Evolutionary conservation across 2,888 invertebrate species (phyloP).

Genomic region (Zaprionus lineosus): DNA sequence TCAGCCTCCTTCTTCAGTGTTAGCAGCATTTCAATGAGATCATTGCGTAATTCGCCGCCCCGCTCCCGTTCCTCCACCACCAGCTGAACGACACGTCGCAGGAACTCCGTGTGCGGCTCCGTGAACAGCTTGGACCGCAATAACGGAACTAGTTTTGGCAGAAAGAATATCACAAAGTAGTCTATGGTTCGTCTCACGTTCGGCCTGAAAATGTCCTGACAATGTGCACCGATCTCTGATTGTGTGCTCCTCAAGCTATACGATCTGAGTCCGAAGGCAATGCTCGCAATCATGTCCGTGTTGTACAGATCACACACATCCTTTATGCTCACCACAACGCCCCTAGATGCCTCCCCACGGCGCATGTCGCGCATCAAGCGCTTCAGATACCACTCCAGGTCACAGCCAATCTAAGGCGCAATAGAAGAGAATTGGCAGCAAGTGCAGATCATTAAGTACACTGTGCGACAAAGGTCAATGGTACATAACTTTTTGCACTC

Average conservation of each 20-base stretch:
- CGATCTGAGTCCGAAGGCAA: conserved; percentile 83
- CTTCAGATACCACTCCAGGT: conserved; percentile 78
- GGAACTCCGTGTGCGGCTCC: conserved; percentile 77
- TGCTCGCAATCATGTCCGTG: conserved; percentile 83
- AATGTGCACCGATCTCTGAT: conserved; percentile 81
- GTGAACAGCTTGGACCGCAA: conserved; percentile 77
- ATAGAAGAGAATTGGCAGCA: background rate
- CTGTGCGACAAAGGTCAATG: conserved; percentile 13
- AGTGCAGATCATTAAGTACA: background rate
- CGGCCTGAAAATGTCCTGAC: conserved; percentile 81
- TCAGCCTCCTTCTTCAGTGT: conserved; percentile 82
- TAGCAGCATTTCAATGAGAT: conserved; percentile 84
- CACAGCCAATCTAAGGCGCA: conserved; percentile 75
- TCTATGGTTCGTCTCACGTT: conserved; percentile 80
- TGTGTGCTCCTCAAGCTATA: conserved; percentile 83
- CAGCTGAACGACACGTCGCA: conserved; percentile 82
- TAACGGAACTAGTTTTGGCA: conserved; percentile 81
- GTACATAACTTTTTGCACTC: no score
- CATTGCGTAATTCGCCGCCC: conserved; percentile 82
- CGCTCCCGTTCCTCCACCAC: conserved; percentile 82
- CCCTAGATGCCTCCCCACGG: conserved; percentile 55
- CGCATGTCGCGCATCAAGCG: conserved; percentile 68
- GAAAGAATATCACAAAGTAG: conserved; percentile 81
- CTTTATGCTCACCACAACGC: conserved; percentile 72
- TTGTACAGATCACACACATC: conserved; percentile 81